phyloP scores from a whole-genome alignment of 2,113 vertebrate genomes.

The Oryzias woworae region DNA sequence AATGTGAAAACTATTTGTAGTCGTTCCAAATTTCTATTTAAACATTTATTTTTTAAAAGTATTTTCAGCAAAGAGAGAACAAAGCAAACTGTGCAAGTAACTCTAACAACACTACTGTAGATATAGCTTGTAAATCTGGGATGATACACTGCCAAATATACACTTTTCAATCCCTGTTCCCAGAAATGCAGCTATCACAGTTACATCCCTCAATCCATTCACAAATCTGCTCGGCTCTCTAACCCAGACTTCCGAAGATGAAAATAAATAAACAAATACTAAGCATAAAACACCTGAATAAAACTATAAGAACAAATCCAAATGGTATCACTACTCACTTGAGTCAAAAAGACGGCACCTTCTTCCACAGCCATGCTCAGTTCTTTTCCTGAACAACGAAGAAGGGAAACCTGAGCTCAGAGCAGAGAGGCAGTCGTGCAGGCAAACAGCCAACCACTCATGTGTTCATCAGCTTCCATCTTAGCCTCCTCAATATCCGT shows the following conservation, averaged over 20 bases:
- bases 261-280: not conserved
- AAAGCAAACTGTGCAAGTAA: not conserved
- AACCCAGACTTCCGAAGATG: not conserved
- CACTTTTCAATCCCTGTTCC: not conserved
- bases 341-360: conserved; percentile 81
- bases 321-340: conserved; percentile 83
- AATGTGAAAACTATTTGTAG: too few species aligned
- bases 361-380: conserved; percentile 91
- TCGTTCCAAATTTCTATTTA: not conserved
- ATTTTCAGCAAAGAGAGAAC: not conserved
- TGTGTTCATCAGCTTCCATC: conserved; percentile 36
- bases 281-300: not conserved
- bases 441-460: conserved; percentile 38
- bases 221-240: not conserved
- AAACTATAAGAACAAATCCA: not conserved
- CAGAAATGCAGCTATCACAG: conserved; percentile 2
- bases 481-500: conserved; percentile 38
- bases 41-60: not conserved
- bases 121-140: not conserved
- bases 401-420: conserved; percentile 58
- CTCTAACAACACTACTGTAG: not conserved
- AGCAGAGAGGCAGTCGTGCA: conserved; percentile 26
- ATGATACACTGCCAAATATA: conserved; percentile 10
- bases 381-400: conserved; percentile 21
- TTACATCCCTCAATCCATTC: conserved; percentile 2